Evolutionary conservation across 2,797 vertebrate genomes (phyloP).

Genomic region (Gephyroberyx darwinii): DNA sequence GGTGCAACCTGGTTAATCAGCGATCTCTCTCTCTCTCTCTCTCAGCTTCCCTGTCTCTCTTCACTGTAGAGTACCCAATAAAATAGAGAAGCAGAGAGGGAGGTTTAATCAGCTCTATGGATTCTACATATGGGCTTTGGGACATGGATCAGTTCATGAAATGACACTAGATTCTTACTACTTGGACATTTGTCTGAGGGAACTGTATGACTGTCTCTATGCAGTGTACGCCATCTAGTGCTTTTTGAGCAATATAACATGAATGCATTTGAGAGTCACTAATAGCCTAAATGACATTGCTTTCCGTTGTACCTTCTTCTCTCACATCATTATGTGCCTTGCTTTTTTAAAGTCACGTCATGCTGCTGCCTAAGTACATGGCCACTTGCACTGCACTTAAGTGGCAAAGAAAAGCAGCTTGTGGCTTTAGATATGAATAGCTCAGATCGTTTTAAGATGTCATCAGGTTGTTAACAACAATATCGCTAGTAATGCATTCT

Average conservation of each 20-base stretch:
- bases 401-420: neutral
- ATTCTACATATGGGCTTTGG: neutral
- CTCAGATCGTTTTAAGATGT: conserved; percentile 11
- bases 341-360: neutral
- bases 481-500: conserved; percentile 28
- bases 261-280: neutral
- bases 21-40: too few relatives aligned
- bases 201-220: conserved; percentile 43
- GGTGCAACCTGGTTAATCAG: too few relatives aligned
- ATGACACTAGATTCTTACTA: neutral
- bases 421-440: neutral
- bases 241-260: conserved; percentile 35
- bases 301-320: neutral
- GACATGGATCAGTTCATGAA: neutral
- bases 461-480: conserved; percentile 23
- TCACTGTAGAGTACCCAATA: too few relatives aligned
- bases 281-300: neutral
- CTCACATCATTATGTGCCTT: neutral
- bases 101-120: too few relatives aligned
- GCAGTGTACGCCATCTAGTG: conserved; percentile 77
- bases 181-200: neutral
- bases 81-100: too few relatives aligned
- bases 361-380: neutral
- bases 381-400: neutral
- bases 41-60: too few relatives aligned